Conservation (phyloP, 2,888 invertebrate genomes). For the Meganola albula region DNA sequence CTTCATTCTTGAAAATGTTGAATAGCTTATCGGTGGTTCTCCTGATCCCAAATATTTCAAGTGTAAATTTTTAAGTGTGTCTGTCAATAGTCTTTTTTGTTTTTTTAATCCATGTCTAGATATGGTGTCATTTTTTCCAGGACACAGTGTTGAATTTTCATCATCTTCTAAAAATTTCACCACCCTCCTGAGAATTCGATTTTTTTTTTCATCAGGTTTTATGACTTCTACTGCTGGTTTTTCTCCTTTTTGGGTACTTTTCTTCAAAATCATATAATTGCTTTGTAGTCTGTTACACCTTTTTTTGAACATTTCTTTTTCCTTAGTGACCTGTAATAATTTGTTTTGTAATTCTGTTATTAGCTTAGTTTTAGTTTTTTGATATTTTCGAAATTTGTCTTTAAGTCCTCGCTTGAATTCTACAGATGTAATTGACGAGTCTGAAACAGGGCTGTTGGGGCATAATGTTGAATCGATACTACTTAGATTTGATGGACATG, state of each 20-base stretch:
- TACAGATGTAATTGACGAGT: constrained; percentile 5
- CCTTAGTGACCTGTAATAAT: constrained; percentile 7
- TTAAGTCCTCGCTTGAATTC: constrained; percentile 5
- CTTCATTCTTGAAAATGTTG: constrained; percentile 12
- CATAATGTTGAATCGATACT: constrained; percentile 5
- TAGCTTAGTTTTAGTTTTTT: constrained; percentile 4
- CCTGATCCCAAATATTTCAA: constrained; percentile 4
- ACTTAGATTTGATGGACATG: constrained; percentile 5
- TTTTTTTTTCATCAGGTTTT: constrained; percentile 5
- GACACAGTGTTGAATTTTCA: constrained; percentile 10
- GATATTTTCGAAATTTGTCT: constrained; percentile 5
- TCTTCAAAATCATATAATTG: constrained; percentile 3
- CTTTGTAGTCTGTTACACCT: constrained; percentile 4
- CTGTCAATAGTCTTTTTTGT: constrained; percentile 12
- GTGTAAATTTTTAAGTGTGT: constrained; percentile 7
- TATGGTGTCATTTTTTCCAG: constrained; percentile 9
- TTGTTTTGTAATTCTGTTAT: constrained; percentile 7
- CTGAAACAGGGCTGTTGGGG: constrained; percentile 7
- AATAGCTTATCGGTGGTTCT: constrained; percentile 5
- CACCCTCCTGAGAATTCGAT: constrained; percentile 2
- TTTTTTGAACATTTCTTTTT: constrained; percentile 8
- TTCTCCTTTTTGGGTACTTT: constrained; percentile 3
- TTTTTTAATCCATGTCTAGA: constrained; percentile 13
- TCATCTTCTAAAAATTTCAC: constrained; percentile 12
- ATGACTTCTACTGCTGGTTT: constrained; percentile 2